Conservation (phyloP, 1,140 invertebrate genomes). For the Macrosteles quadrilineatus region DNA sequence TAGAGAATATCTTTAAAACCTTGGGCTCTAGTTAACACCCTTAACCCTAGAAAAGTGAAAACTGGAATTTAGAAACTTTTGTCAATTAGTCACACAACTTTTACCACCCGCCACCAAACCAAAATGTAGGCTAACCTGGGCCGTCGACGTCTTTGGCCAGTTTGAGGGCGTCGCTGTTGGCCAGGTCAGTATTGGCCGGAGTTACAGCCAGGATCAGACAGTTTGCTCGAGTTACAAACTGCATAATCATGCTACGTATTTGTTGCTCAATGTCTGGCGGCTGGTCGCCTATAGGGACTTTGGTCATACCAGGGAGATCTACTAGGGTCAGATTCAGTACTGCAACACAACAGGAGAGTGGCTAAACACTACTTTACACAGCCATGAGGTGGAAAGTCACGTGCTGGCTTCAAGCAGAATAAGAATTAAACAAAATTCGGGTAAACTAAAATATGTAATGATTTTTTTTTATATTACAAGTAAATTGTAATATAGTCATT, state of each 20-base stretch:
- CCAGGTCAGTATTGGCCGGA: conserved; percentile 94
- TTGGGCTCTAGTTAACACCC: too few species aligned
- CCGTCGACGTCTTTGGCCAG: conserved; percentile 94
- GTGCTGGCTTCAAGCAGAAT: not conserved
- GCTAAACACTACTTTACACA: conserved; percentile 5
- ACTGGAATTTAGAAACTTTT: too few species aligned
- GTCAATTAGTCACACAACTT: too few species aligned
- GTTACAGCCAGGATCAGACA: conserved; percentile 96
- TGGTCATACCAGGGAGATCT: conserved; percentile 94
- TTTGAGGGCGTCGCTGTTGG: conserved; percentile 95
- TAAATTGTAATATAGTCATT: too few species aligned
- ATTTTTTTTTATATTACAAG: too few species aligned
- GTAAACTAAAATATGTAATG: not conserved
- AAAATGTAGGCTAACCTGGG: conserved; percentile 64
- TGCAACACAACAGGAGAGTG: conserved; percentile 52
- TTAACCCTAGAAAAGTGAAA: too few species aligned
- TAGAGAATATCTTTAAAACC: too few species aligned
- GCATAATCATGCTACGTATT: conserved; percentile 92
- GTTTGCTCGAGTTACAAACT: conserved; percentile 90
- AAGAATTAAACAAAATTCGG: conserved; percentile 7
- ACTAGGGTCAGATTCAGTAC: conserved; percentile 94
- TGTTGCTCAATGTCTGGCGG: conserved; percentile 91
- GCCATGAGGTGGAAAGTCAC: not conserved
- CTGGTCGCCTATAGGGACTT: conserved; percentile 95
- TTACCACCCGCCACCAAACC: too few species aligned